A percentile compares a stretch with the other conserved stretches of the same genome.
These are phyloP conservation scores for Echeneis naucrates DNA, from an alignment of 2,797 vertebrate species.

Conservation along the genomic window DNA sequence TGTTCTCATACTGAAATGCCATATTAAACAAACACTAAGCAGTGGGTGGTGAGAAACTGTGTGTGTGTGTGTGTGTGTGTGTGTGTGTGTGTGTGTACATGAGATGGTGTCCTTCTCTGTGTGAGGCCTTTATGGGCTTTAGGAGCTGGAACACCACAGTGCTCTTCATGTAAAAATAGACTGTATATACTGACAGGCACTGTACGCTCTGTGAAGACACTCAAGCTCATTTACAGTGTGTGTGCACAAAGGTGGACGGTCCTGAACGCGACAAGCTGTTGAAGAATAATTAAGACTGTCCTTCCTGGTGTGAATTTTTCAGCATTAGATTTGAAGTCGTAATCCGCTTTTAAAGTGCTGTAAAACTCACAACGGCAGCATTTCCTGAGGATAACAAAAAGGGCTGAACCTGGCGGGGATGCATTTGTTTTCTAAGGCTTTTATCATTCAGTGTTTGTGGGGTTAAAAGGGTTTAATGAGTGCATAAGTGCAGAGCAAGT, in stretches of 20 bases:
- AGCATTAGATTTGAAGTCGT: neutral
- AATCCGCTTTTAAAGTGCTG: too few species aligned
- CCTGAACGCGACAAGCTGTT: neutral
- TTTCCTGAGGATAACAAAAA: too few species aligned
- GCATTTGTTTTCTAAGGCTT: too few species aligned
- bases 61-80: constrained; percentile 33
- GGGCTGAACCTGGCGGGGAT: too few species aligned
- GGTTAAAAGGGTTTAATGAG: too few species aligned
- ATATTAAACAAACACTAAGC: constrained; percentile 78
- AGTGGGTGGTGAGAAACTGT: constrained; percentile 61
- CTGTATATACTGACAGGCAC: constrained; percentile 38
- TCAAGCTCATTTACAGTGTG: constrained; percentile 22
- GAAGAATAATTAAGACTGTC: neutral
- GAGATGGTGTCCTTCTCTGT: constrained; percentile 56
- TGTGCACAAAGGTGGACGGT: neutral
- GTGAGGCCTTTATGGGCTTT: constrained; percentile 67
- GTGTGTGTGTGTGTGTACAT: constrained; percentile 34
- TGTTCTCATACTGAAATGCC: constrained; percentile 73
- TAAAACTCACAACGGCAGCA: too few species aligned
- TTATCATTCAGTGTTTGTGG: too few species aligned
- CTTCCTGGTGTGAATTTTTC: neutral
- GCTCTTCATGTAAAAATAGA: constrained; percentile 70
- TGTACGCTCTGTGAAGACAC: constrained; percentile 39
- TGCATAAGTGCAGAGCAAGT: too few species aligned
- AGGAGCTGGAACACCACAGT: constrained; percentile 52